Base-by-base conservation (phyloP, 2,797 vertebrate genomes). In the Leptatherina wallacei region DNA sequence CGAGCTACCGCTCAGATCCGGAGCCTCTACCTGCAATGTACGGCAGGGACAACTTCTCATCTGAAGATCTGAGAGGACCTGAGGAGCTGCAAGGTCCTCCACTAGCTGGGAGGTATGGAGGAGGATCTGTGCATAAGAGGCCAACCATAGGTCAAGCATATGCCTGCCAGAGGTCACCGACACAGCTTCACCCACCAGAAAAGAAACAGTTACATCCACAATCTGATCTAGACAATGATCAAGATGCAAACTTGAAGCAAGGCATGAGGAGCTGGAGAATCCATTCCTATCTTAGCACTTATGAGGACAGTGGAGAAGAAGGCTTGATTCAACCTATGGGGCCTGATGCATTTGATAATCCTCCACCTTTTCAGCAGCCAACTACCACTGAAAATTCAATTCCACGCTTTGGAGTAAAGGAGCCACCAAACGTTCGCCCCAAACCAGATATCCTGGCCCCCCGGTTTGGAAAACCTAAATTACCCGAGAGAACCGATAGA, bases 251-350 rank as follows among this genome's bases (percentile, higher is more conserved):
- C 73, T 84, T 94, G 4, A 95, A 92, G 63, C 95, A 97, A 0
- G 98, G 98, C 16, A 80, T 99, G 56, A 93, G 98, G 13, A 96
- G 93, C 77, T 99, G 97, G 97, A 96, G 98, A 86, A 96, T 99
- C 1, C 88, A 96, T 59, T 99, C 98, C 0, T 99, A 96, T 83
- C 93, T 99, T n/a, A 98, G 94, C 1, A 90, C 95, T 0, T 96
- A 88, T 82, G 97, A 98, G 57, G 96, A 97, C 1, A 9, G 89
- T 0, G 95, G 91, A 16, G 95, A 97, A 0, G 97, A 98, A 78
- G 96, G 97, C 27, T 88, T 96, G 61, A 80, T 88, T 0, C 92
- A 94, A 56, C 94, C 96, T 0, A 85, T 96, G 33, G 98, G 98
- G 29, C 83, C 95, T 0, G 97, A 99, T 78, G 88, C 94, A 0